Evolutionary conservation across 1,140 invertebrate species (phyloP).

Genomic region (Brachionus paranguensis): DNA sequence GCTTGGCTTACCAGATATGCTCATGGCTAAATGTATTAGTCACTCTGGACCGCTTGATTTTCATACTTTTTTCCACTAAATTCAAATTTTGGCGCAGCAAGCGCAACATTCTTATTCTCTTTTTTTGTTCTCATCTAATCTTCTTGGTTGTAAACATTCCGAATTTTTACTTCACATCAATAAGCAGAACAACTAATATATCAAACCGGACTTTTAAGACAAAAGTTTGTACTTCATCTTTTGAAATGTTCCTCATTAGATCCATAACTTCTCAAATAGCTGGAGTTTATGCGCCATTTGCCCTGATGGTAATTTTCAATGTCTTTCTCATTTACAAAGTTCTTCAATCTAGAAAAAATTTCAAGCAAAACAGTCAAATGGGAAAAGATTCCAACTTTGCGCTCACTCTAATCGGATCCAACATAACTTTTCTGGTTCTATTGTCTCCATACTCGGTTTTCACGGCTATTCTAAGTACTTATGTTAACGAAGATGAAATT

Average conservation of each 20-base stretch:
- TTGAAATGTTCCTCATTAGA: background rate
- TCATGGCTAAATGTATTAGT: slow-evolving; percentile 12
- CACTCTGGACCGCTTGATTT: background rate
- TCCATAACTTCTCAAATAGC: background rate
- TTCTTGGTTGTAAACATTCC: background rate
- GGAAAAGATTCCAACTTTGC: background rate
- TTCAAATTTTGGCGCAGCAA: background rate
- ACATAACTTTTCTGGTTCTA: background rate
- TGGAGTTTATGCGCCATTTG: background rate
- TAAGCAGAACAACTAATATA: background rate
- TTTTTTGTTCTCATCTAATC: background rate
- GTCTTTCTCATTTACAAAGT: background rate
- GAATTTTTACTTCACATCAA: background rate
- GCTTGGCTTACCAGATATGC: background rate
- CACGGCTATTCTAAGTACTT: background rate
- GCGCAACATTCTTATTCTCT: background rate
- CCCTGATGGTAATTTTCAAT: background rate
- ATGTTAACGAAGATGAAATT: background rate
- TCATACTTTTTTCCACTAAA: background rate
- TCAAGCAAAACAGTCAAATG: background rate
- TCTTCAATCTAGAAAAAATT: background rate
- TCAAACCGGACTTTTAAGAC: background rate
- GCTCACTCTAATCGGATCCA: background rate
- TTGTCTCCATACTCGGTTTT: background rate
- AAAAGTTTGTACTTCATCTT: background rate